These are phyloP conservation scores for Crypturellus undulatus DNA, from an alignment of 2,113 vertebrate species.

Conservation along the genomic window DNA sequence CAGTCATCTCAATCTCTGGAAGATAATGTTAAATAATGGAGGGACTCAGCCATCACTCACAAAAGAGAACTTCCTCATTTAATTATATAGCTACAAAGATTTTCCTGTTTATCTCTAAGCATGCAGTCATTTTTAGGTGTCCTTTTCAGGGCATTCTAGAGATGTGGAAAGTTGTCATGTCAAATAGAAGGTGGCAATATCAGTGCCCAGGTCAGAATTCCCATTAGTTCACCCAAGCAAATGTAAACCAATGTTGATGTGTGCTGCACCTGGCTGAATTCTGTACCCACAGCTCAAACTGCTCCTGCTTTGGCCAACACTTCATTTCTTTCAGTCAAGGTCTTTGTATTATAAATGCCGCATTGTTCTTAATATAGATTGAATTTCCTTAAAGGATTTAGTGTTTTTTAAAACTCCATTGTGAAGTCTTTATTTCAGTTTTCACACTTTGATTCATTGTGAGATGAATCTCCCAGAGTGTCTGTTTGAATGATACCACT, in stretches of 20 bases:
- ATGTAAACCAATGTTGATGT: conserved; percentile 55
- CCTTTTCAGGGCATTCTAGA: neutral
- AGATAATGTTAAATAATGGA: neutral
- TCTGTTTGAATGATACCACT: conserved; percentile 12
- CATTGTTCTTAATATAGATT: conserved; percentile 54
- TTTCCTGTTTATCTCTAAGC: neutral
- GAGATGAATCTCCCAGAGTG: neutral
- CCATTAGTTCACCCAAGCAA: conserved; percentile 47
- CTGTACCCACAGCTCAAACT: neutral
- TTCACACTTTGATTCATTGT: neutral
- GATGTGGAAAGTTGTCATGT: neutral
- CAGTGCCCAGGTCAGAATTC: conserved; percentile 22
- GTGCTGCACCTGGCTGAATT: conserved; percentile 20
- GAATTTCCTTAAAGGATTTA: conserved; percentile 14
- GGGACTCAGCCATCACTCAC: neutral
- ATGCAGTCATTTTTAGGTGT: neutral
- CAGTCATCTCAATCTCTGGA: neutral
- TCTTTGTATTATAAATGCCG: conserved; percentile 30
- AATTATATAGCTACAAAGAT: neutral
- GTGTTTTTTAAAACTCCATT: neutral
- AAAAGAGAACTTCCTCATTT: neutral
- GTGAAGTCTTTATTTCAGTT: conserved; percentile 38
- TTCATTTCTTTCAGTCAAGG: conserved; percentile 37
- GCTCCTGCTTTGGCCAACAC: conserved; percentile 13
- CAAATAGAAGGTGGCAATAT: neutral